phyloP scores from a whole-genome alignment of 2,113 vertebrate genomes.

The Atrichornis clamosus region DNA sequence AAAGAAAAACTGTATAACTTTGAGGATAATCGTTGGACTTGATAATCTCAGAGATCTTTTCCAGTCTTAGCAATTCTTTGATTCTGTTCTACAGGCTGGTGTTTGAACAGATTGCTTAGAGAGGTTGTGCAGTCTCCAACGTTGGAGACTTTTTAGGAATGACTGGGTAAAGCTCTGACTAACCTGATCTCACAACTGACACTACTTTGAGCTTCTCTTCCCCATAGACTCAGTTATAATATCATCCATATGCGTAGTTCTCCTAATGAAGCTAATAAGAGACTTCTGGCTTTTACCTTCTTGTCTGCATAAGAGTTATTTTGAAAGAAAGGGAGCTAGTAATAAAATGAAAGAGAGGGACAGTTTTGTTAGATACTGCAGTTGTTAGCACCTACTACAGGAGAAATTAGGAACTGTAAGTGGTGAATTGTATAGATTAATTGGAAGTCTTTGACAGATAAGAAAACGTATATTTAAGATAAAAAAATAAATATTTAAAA shows the following conservation, averaged over 20 bases:
- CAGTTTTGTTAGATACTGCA: not conserved
- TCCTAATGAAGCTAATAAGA: not conserved
- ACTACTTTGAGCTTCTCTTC: not conserved
- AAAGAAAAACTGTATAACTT: not conserved
- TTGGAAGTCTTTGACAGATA: not conserved
- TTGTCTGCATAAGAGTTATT: not conserved
- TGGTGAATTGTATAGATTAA: not conserved
- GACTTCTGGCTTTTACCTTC: not conserved
- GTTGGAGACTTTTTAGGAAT: not conserved
- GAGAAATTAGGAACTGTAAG: not conserved
- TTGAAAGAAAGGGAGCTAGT: not conserved
- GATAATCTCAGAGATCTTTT: not conserved
- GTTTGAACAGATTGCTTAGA: not conserved
- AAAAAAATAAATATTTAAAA: not conserved
- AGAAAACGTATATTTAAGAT: not conserved
- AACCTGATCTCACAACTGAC: not conserved
- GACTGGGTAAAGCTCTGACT: not conserved
- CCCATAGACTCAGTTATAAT: not conserved
- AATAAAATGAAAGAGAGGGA: not conserved
- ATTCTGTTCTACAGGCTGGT: not conserved
- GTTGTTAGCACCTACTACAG: not conserved
- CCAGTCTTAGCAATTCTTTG: not conserved
- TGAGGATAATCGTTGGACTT: not conserved
- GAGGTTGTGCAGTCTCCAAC: not conserved
- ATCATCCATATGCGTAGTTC: not conserved